Conservation (phyloP, 2,113 vertebrate genomes). For the Lonchura striata region DNA sequence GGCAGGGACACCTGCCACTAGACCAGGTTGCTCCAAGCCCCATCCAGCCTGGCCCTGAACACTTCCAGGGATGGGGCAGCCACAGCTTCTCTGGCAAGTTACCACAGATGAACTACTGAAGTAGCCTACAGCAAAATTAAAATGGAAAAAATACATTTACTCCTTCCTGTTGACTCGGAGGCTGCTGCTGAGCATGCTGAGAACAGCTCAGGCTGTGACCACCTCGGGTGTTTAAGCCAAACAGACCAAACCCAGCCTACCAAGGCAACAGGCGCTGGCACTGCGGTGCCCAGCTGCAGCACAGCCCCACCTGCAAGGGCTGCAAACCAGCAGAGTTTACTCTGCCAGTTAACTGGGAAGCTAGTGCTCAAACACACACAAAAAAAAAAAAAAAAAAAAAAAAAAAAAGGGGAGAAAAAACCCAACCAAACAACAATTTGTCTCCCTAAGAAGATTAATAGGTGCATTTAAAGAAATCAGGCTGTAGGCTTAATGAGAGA, state of each 20-base stretch:
- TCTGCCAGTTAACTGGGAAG: neutral
- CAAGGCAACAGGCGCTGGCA: neutral
- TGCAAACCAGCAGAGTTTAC: neutral
- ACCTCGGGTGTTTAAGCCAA: neutral
- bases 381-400: neutral
- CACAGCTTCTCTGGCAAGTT: neutral
- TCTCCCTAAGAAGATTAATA: conserved; percentile 59
- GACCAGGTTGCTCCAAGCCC: neutral
- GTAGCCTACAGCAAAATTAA: neutral
- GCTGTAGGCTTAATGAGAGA: conserved; percentile 53
- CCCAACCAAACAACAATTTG: conserved; percentile 25
- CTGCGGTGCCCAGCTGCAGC: fast-evolving
- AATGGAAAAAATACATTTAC: neutral
- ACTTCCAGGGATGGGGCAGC: neutral
- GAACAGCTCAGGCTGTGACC: neutral
- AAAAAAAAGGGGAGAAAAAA: neutral
- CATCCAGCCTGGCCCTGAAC: neutral
- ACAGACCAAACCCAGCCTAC: neutral
- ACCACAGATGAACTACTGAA: neutral
- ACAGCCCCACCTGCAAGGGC: neutral
- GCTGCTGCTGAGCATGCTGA: neutral
- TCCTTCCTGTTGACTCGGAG: neutral
- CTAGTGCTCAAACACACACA: neutral
- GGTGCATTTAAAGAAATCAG: conserved; percentile 60
- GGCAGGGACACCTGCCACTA: neutral